A percentile compares a stretch with the other conserved stretches of the same genome.
phyloP scores from a whole-genome alignment of 1,140 invertebrate genomes.

The Magallana gigas region DNA sequence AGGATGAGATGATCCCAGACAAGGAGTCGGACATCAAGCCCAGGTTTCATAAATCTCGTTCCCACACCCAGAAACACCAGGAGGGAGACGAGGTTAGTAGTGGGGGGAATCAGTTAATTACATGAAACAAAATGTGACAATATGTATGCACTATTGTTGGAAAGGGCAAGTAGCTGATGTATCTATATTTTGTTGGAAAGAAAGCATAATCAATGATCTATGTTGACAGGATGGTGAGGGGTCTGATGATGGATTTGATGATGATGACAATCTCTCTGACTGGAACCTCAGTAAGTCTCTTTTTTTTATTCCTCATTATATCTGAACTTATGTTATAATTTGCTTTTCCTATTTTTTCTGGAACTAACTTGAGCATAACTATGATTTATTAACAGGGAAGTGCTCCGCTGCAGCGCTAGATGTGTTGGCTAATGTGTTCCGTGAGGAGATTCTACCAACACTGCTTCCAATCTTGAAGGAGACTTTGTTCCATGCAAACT shows the following conservation, averaged over 20 bases:
- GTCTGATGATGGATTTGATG: slow-evolving; percentile 77
- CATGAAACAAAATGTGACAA: too few species aligned
- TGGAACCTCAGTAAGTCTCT: slow-evolving; percentile 88
- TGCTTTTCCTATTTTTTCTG: not conserved
- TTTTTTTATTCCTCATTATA: not conserved
- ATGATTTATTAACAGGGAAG: slow-evolving; percentile 83
- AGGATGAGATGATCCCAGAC: slow-evolving; percentile 98
- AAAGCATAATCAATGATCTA: not conserved
- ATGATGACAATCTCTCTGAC: slow-evolving; percentile 95
- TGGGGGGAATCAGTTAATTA: too few species aligned
- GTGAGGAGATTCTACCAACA: slow-evolving; percentile 95
- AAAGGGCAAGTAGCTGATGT: not conserved
- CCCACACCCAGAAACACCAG: slow-evolving; percentile 84
- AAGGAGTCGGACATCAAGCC: slow-evolving; percentile 98
- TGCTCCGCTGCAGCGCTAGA: slow-evolving; percentile 99
- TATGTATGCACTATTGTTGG: too few species aligned
- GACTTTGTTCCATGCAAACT: slow-evolving; percentile 95
- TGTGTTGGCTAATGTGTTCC: slow-evolving; percentile 97
- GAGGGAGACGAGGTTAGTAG: slow-evolving; percentile 68
- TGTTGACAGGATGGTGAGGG: slow-evolving; percentile 85
- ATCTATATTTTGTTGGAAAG: not conserved
- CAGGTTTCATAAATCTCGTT: slow-evolving; percentile 93
- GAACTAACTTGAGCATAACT: not conserved
- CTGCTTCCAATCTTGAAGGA: slow-evolving; percentile 98
- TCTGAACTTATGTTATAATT: not conserved